A percentile compares a stretch with the other conserved stretches of the same genome.
Evolutionary conservation across 2,113 vertebrate species (phyloP).

Genomic region (Cyprinodon brontotheroides): DNA sequence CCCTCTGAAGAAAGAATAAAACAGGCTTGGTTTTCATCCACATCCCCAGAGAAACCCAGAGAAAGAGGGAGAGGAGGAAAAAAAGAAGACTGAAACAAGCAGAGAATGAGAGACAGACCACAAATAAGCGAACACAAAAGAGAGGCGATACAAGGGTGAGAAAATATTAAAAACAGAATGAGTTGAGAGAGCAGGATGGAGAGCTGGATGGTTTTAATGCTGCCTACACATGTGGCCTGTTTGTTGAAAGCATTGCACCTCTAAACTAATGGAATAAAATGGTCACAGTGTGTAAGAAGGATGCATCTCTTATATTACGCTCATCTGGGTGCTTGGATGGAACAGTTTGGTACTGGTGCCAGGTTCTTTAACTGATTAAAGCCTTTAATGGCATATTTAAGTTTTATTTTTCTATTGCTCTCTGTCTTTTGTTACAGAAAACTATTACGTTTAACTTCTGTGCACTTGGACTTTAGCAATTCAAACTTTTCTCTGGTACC

Average conservation of each 20-base stretch:
- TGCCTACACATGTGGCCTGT: constrained; percentile 55
- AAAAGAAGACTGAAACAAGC: constrained; percentile 51
- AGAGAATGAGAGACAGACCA: constrained; percentile 64
- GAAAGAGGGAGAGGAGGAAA: constrained; percentile 4
- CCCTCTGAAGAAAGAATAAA: constrained; percentile 85
- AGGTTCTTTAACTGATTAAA: constrained; percentile 1
- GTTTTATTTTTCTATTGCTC: background rate
- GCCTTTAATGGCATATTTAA: background rate
- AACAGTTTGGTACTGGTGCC: background rate
- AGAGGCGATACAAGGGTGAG: constrained; percentile 56
- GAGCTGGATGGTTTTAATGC: constrained; percentile 53
- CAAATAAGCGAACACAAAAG: constrained; percentile 66
- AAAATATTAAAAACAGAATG: constrained; percentile 58
- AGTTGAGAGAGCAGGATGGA: constrained; percentile 33
- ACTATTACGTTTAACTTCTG: background rate
- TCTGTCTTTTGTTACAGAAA: background rate
- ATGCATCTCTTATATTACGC: constrained; percentile 12
- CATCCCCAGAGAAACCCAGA: constrained; percentile 61
- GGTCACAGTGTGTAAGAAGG: constrained; percentile 19
- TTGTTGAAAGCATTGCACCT: constrained; percentile 45
- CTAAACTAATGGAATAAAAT: constrained; percentile 21
- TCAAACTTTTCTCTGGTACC: constrained; percentile 3
- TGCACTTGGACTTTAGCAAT: background rate
- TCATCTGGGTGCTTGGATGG: background rate
- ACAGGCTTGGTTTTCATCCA: constrained; percentile 70